Conservation (phyloP, 2,888 invertebrate genomes). For the Formica aserva region DNA sequence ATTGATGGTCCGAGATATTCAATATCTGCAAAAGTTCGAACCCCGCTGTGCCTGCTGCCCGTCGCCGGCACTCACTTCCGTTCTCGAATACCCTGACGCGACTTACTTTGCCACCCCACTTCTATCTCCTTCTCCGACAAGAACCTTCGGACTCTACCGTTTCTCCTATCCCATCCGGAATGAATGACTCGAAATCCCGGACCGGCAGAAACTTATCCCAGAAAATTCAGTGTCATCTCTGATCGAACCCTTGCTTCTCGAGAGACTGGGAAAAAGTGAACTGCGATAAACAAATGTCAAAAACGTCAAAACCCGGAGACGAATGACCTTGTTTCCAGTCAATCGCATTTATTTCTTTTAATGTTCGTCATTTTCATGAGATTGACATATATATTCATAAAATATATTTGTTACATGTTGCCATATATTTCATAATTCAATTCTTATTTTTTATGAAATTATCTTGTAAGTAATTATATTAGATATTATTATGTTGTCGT, state of each 20-base stretch:
- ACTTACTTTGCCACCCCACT: conserved; percentile 27
- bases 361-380: not conserved
- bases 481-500: too few relatives aligned
- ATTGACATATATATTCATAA: not conserved
- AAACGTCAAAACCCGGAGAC: not conserved
- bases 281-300: not conserved
- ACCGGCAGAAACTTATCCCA: conserved; percentile 61
- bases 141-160: conserved; percentile 51
- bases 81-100: conserved; percentile 33
- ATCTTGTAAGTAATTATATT: too few relatives aligned
- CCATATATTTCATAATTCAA: too few relatives aligned
- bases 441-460: too few relatives aligned
- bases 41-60: conserved; percentile 57
- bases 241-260: conserved; percentile 1
- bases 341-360: not conserved
- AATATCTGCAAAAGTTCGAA: conserved; percentile 83
- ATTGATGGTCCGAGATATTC: conserved; percentile 85
- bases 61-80: conserved; percentile 61
- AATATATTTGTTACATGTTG: too few relatives aligned
- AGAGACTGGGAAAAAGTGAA: conserved; percentile 8
- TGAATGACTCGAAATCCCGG: conserved; percentile 59
- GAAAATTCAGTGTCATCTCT: conserved; percentile 61
- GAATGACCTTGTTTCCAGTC: not conserved
- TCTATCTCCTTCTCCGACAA: conserved; percentile 38
- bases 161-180: conserved; percentile 63